Evolutionary conservation across 2,797 vertebrate genomes (phyloP).

Genomic region (Acanthurus lineatus): DNA sequence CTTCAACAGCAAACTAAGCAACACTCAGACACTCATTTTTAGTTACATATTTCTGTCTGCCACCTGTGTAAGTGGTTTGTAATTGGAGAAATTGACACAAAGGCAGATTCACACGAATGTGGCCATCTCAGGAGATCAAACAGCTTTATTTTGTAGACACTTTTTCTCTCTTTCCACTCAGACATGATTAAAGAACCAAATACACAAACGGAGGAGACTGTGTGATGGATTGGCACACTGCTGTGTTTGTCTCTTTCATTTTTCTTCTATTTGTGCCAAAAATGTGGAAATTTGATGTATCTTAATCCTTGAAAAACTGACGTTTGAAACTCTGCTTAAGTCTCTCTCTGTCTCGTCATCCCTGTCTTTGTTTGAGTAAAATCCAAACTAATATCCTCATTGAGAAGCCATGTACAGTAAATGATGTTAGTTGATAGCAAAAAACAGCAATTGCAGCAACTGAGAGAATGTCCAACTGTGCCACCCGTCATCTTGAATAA

Average conservation of each 20-base stretch:
- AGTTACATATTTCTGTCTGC: background rate
- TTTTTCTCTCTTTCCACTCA: slow-evolving; percentile 8
- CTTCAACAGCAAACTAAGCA: background rate
- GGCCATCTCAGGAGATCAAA: slow-evolving; percentile 31
- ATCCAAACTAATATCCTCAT: background rate
- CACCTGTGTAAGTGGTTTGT: slow-evolving; percentile 16
- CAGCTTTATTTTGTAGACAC: slow-evolving; percentile 24
- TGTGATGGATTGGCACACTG: slow-evolving; percentile 9
- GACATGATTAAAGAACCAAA: slow-evolving; percentile 26
- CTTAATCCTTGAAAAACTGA: slow-evolving; percentile 12
- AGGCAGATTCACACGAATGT: background rate
- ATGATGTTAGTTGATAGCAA: slow-evolving; percentile 22
- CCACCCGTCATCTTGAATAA: slow-evolving; percentile 34
- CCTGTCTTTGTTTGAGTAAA: background rate
- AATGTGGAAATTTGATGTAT: slow-evolving; percentile 9
- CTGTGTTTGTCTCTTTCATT: slow-evolving; percentile 17
- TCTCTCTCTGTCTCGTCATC: background rate
- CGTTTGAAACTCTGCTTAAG: background rate
- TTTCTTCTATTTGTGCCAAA: slow-evolving; percentile 18
- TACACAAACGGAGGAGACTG: background rate
- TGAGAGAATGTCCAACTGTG: slow-evolving; percentile 27
- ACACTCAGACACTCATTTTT: slow-evolving; percentile 3
- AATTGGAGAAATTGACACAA: slow-evolving; percentile 33
- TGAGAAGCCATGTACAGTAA: slow-evolving; percentile 2
- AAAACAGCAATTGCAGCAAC: slow-evolving; percentile 24